Evolutionary conservation across 2,113 vertebrate genomes (phyloP).

Genomic region (Ptilonorhynchus violaceus): DNA sequence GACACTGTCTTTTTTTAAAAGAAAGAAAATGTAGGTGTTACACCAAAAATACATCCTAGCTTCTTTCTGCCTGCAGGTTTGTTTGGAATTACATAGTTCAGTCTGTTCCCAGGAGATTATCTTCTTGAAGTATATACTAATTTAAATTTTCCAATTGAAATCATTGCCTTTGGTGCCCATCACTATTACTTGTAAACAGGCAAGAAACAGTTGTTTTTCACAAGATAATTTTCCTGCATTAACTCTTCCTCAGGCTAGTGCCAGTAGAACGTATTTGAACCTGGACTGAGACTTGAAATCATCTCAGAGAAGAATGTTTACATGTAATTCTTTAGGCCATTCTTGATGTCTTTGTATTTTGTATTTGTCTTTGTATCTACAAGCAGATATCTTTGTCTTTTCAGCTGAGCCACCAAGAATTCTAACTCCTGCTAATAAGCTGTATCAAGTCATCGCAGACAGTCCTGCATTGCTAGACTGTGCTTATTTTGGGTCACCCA

Average conservation of each 20-base stretch:
- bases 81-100: background rate
- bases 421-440: slow-evolving; percentile 80
- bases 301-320: background rate
- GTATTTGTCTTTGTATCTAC: background rate
- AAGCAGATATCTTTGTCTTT: slow-evolving; percentile 41
- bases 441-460: slow-evolving; percentile 90
- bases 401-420: slow-evolving; percentile 92
- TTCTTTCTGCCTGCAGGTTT: background rate
- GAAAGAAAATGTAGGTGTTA: background rate
- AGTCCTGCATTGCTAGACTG: slow-evolving; percentile 85
- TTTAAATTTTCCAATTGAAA: background rate
- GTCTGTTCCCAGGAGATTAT: background rate
- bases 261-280: background rate
- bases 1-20: background rate
- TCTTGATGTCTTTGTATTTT: background rate
- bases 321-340: background rate
- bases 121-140: background rate
- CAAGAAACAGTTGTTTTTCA: background rate
- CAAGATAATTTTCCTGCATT: background rate
- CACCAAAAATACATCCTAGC: background rate
- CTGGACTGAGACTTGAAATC: background rate
- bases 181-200: background rate
- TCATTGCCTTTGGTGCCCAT: background rate
- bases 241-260: background rate
- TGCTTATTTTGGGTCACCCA: slow-evolving; percentile 90